Evolutionary conservation across 2,797 vertebrate species (phyloP), one percentile per base, ranked within the genome.

Genomic region (Pangasius larnaudii): DNA sequence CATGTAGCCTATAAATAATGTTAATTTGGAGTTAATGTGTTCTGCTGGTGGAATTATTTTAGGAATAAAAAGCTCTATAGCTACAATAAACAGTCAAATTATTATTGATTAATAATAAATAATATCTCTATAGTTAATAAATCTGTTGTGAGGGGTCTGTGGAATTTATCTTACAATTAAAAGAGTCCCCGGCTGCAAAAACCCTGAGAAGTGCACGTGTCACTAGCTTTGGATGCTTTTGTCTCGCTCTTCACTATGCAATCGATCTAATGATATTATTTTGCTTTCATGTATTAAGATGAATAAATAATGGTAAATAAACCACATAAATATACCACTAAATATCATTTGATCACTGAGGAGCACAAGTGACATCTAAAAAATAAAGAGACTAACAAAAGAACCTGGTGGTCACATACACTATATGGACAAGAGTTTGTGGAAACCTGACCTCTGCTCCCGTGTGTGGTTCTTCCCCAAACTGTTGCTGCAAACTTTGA

Each of bases 341-440:
- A 5, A 56, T 24, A 46, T 61, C 36, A 42, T 27, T 24, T 42
- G 58, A 46, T 1, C 63, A 10, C n/a, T 63, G 58, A 82, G 58
- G 79, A 82, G 79, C 24, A 36, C 51, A 61, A 27, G 36, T 16
- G 22, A 46, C 79, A 82, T 63, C 58, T 63, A 81, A 82, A 82
- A 42, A 82, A 63, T 36, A 61, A 59, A 56, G 2, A 59, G 36
- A n/a, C 56, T 14, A 9, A 36, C 42, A 77, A 82, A 61, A 72
- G 71, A 77, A 42, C 18, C 56, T 36, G 56, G 36, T 8, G 19
- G 16, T 63, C 10, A 49, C 51, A 46, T 39, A 59, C 19, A 78
- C 49, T 33, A 42, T 46, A 42, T 10, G 4, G 46, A 14, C 16
- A 84, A 22, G 11, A 51, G 18, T 84, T 19, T 51, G n/a, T 51